These are phyloP conservation scores for Diarsia dahlii DNA, from an alignment of 2,888 invertebrate genomes.

Conservation along the genomic window DNA sequence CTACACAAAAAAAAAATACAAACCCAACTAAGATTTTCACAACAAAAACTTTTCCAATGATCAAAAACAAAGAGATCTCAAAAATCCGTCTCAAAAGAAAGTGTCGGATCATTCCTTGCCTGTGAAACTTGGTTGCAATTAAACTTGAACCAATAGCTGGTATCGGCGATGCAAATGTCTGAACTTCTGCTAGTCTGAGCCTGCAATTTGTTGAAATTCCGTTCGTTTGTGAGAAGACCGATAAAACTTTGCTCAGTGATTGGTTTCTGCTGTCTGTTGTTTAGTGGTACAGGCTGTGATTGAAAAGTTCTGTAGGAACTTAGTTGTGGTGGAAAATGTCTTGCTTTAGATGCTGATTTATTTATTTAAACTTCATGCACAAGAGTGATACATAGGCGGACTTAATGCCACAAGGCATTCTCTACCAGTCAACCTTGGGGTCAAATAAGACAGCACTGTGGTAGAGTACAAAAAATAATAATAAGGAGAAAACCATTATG, in stretches of 20 bases:
- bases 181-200: slow-evolving; percentile 57
- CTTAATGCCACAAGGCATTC: no score
- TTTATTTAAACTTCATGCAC: no score
- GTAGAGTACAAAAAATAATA: no score
- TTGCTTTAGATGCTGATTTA: not conserved
- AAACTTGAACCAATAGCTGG: slow-evolving; percentile 57
- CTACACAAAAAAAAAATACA: not conserved
- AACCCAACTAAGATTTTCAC: slow-evolving; percentile 1
- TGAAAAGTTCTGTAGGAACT: slow-evolving; percentile 28
- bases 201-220: slow-evolving; percentile 63
- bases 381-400: no score
- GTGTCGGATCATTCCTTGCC: slow-evolving; percentile 34
- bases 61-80: slow-evolving; percentile 32
- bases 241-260: slow-evolving; percentile 61
- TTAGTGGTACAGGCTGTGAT: slow-evolving; percentile 16
- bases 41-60: slow-evolving; percentile 31
- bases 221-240: slow-evolving; percentile 50
- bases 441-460: no score
- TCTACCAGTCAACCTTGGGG: no score
- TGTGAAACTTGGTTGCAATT: slow-evolving; percentile 55
- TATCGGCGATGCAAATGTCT: slow-evolving; percentile 68
- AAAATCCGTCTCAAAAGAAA: slow-evolving; percentile 41
- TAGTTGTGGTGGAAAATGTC: not conserved
- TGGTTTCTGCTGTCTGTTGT: slow-evolving; percentile 44
- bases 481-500: no score